Base-by-base conservation (phyloP, 1,140 invertebrate genomes). In the Eriocheir sinensis region DNA sequence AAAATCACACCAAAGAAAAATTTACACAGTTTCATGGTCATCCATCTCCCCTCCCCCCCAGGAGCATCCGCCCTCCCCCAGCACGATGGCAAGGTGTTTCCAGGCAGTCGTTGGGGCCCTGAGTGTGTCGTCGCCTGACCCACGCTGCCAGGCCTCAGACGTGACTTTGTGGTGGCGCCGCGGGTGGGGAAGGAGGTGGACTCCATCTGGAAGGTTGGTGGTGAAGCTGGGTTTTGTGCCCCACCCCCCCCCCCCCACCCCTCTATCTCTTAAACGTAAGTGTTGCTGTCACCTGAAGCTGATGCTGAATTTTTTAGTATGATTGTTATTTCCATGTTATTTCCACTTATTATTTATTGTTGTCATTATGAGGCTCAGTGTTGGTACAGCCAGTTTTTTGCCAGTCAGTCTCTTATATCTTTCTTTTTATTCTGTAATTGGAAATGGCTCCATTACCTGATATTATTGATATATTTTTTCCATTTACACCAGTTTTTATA, bases 101-200 rank as follows among this genome's bases (percentile, higher is more conserved):
- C 97, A 98, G 96, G 98, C 99, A n/a, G 96, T 99, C 15, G 97
- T 99, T 80, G 98, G 98, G 38, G 98, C 98, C 0, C 96, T 99
- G n/a, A 96, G 97, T 2, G 96, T 97, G 95, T 98, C 97, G 79
- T 97, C 97, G 32, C 97, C 97, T 30, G 96, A 97, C 32, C 97
- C 97, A 38, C 97, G 97, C 95, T 97, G 98, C 0, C 97, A 98
- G 95, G 96, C 97, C 95, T 99, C 99, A 97, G 99, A 4, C 97
- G 98, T 91, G 99, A 99, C 96, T 98, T 99, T 96, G 97, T 99
- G 34, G 97, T 99, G 86, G 97, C 98, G 17, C 98, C 98, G 96
- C 96, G 99, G 38, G 97, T 98, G 96, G 98, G 98, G 21, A 98
- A 98, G 97, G 98, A 99, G 97, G 96, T 99, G 0, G 97, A 98